A percentile compares a stretch with the other conserved stretches of the same genome.
These are phyloP conservation scores for Urocolius indicus DNA, from an alignment of 2,113 vertebrate species.

Conservation along the genomic window DNA sequence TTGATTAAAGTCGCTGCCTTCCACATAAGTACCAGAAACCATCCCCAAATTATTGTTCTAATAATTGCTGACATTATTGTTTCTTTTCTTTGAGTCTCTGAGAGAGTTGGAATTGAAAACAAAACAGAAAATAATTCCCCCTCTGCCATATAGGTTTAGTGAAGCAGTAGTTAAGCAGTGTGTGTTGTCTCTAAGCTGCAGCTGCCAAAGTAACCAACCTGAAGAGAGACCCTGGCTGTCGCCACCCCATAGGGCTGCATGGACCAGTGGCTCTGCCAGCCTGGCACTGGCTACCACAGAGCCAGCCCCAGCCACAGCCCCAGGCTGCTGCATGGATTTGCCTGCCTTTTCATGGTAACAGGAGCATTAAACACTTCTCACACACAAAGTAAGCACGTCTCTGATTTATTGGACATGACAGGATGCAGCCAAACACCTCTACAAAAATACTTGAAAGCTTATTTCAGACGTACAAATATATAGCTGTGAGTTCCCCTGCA, in stretches of 20 bases:
- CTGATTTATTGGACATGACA: conserved; percentile 42
- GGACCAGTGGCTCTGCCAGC: not conserved
- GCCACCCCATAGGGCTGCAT: not conserved
- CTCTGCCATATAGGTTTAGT: not conserved
- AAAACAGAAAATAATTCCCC: not conserved
- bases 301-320: not conserved
- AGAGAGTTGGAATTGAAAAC: not conserved
- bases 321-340: not conserved
- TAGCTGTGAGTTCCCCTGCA: not conserved
- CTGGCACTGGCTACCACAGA: not conserved
- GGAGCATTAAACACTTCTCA: not conserved
- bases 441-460: conserved; percentile 50
- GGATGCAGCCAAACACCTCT: not conserved
- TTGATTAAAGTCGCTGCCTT: not conserved
- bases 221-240: not conserved
- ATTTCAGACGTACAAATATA: conserved; percentile 45
- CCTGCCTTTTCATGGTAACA: not conserved
- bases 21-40: not conserved
- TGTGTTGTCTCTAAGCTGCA: not conserved
- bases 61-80: too few species aligned
- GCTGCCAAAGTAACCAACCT: not conserved
- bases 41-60: too few species aligned
- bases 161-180: not conserved
- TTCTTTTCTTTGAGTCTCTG: not conserved
- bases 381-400: not conserved